phyloP scores from a whole-genome alignment of 2,888 invertebrate genomes.

The Trichacis sp. region DNA sequence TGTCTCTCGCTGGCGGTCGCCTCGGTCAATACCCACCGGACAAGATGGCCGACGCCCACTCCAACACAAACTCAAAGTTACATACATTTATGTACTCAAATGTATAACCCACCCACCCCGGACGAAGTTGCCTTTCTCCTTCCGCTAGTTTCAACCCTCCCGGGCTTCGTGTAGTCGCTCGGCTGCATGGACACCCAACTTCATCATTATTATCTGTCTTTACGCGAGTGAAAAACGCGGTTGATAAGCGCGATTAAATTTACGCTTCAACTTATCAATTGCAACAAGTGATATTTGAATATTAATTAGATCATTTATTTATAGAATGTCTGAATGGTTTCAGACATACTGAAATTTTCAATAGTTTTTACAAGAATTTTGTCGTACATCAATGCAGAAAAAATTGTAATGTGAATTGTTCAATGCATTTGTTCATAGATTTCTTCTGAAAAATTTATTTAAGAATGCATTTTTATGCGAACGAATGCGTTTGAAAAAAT shows the following conservation, averaged over 20 bases:
- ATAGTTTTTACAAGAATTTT: too few relatives aligned
- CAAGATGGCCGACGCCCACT: constrained; percentile 70
- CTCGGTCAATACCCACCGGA: constrained; percentile 70
- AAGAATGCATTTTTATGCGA: too few relatives aligned
- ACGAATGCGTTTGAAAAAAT: too few relatives aligned
- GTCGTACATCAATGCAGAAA: too few relatives aligned
- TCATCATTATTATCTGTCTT: constrained; percentile 67
- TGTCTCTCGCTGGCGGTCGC: constrained; percentile 63
- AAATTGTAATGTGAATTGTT: too few relatives aligned
- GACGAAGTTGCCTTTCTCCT: constrained; percentile 59
- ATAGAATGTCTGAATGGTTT: too few relatives aligned
- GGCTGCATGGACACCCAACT: constrained; percentile 66
- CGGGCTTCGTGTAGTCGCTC: constrained; percentile 55
- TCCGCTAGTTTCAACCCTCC: constrained; percentile 57
- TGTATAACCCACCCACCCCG: constrained; percentile 65
- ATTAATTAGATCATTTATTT: too few relatives aligned
- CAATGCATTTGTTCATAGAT: too few relatives aligned
- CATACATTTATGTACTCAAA: constrained; percentile 70
- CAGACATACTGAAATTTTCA: too few relatives aligned
- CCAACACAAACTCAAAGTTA: constrained; percentile 68
- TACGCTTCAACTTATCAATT: neutral
- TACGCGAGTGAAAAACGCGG: constrained; percentile 46
- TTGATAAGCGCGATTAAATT: constrained; percentile 29
- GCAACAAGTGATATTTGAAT: too few relatives aligned
- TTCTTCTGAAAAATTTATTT: too few relatives aligned